Conservation (phyloP, 2,888 invertebrate genomes). For the Leptinotarsa rubiginosa region DNA sequence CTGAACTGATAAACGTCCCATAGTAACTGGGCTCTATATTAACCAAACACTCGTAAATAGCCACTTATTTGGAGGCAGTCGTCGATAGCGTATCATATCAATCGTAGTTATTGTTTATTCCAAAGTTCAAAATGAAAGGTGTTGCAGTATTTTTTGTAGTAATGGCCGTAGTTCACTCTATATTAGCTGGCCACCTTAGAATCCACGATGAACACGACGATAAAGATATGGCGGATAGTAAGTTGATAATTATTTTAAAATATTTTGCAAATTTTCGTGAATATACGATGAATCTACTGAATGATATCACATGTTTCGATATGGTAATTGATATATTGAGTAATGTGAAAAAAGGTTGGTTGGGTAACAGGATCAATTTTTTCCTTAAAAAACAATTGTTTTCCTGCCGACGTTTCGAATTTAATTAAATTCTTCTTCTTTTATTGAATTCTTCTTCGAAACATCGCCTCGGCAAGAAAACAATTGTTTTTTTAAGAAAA, state of each 20-base stretch:
- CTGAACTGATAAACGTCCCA: neutral
- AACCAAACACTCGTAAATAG: neutral
- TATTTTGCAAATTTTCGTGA: no score
- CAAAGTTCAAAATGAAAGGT: neutral
- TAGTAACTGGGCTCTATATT: neutral
- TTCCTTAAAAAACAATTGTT: no score
- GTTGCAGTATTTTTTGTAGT: neutral
- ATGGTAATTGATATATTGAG: no score
- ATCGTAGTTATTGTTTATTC: neutral
- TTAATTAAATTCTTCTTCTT: no score
- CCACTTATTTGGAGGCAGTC: slow-evolving; percentile 1
- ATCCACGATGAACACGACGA: neutral
- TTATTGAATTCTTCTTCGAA: no score
- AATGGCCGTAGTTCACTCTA: neutral
- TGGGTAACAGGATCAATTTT: no score
- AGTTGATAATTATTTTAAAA: neutral
- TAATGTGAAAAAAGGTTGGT: no score
- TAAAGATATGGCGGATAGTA: neutral
- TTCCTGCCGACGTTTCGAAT: no score
- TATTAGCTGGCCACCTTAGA: neutral
- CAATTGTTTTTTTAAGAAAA: no score
- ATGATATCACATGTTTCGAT: no score
- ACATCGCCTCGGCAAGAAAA: no score
- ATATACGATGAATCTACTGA: no score
- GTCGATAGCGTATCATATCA: neutral